A percentile compares a stretch with the other conserved stretches of the same genome.
Evolutionary conservation across 1,140 invertebrate genomes (phyloP).

Genomic region (Ceratitis capitata): DNA sequence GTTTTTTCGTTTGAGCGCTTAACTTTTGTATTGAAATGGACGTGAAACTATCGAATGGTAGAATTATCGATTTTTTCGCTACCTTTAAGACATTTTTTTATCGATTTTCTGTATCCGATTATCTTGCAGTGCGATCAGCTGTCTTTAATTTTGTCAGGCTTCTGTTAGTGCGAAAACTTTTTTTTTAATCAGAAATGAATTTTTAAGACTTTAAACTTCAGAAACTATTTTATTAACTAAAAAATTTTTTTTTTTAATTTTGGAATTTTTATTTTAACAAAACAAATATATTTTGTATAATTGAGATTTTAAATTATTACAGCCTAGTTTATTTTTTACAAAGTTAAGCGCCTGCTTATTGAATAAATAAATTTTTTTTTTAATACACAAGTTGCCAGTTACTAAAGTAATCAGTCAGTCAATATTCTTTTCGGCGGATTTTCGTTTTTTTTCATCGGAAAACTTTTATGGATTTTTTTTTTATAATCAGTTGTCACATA

Average conservation of each 20-base stretch:
- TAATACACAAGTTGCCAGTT: neutral
- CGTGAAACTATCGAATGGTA: too few relatives aligned
- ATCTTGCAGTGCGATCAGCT: too few relatives aligned
- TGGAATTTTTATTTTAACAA: neutral
- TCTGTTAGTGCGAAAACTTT: too few relatives aligned
- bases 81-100: too few relatives aligned
- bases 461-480: neutral
- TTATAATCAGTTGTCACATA: neutral
- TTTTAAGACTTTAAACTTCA: too few relatives aligned
- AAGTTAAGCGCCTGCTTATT: neutral
- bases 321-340: neutral
- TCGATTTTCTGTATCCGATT: too few relatives aligned
- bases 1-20: too few relatives aligned
- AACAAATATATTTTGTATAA: neutral
- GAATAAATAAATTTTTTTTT: neutral
- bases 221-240: neutral
- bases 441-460: neutral
- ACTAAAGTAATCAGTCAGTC: conserved; percentile 31
- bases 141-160: too few relatives aligned
- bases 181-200: too few relatives aligned
- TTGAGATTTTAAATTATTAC: neutral
- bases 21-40: too few relatives aligned
- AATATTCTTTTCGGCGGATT: conserved; percentile 9
- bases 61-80: too few relatives aligned
- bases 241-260: neutral